phyloP scores from a whole-genome alignment of 2,888 invertebrate species.

The Ecliptopera silaceata region DNA sequence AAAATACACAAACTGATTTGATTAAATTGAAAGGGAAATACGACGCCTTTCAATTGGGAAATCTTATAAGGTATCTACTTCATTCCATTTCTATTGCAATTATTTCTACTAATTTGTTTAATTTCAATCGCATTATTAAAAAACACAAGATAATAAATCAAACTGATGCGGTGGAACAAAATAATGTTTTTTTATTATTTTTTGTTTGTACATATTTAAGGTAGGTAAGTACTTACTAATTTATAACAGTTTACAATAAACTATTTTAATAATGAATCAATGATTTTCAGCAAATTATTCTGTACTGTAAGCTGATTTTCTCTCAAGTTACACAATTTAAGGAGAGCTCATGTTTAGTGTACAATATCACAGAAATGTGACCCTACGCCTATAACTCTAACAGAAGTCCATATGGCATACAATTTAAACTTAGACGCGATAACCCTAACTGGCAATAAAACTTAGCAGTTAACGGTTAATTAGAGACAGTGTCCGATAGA shows the following conservation, averaged over 20 bases:
- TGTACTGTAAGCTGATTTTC: not conserved
- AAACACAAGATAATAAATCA: too few species aligned
- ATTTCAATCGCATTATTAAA: too few species aligned
- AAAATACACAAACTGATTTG: slow-evolving; percentile 56
- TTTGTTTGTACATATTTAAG: too few species aligned
- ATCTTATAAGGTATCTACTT: slow-evolving; percentile 24
- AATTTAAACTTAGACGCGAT: slow-evolving; percentile 71
- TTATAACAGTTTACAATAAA: too few species aligned
- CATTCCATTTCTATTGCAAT: not conserved
- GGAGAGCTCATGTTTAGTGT: slow-evolving; percentile 1
- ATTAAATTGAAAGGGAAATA: slow-evolving; percentile 78
- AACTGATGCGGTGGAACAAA: too few species aligned
- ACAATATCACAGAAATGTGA: slow-evolving; percentile 39
- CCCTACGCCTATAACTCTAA: slow-evolving; percentile 56
- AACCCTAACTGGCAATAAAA: slow-evolving; percentile 74
- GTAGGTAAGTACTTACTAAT: too few species aligned
- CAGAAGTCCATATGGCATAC: slow-evolving; percentile 66
- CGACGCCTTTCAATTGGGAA: slow-evolving; percentile 43
- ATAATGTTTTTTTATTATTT: too few species aligned
- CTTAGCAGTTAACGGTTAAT: slow-evolving; percentile 74
- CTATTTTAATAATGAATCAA: too few species aligned
- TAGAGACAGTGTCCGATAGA: slow-evolving; percentile 69
- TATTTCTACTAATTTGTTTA: not conserved
- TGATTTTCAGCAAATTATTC: not conserved
- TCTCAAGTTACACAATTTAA: slow-evolving; percentile 2